Evolutionary conservation across 2,797 vertebrate species (phyloP).

Genomic region (Sebastes matsubarae): DNA sequence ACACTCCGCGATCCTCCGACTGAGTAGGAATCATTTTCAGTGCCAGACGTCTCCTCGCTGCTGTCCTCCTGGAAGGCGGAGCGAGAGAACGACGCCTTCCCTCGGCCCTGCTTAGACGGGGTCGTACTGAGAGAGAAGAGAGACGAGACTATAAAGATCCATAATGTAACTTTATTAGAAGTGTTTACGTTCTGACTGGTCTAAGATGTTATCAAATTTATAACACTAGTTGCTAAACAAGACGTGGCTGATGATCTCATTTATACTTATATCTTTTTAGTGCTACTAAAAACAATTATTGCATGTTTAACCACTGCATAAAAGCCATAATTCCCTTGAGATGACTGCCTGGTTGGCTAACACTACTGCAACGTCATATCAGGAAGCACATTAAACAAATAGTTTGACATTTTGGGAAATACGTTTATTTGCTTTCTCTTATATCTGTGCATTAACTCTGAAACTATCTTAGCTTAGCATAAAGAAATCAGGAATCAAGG

Average conservation of each 20-base stretch:
- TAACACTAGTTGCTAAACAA: not conserved
- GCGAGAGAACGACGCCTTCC: constrained; percentile 94
- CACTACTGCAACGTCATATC: not conserved
- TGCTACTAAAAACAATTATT: not conserved
- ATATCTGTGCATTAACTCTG: not conserved
- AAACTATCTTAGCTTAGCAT: not conserved
- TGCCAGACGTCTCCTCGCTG: constrained; percentile 98
- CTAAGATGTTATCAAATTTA: not conserved
- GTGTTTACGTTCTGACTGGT: not conserved
- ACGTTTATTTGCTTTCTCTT: not conserved
- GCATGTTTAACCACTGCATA: not conserved
- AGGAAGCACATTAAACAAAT: not conserved
- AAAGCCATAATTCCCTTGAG: not conserved
- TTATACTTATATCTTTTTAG: not conserved
- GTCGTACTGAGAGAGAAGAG: constrained; percentile 86
- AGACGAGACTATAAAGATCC: not conserved
- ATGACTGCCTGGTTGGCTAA: not conserved
- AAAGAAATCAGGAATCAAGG: not conserved
- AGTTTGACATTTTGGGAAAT: not conserved
- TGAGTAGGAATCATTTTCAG: constrained; percentile 97
- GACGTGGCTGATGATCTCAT: not conserved
- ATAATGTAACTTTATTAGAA: not conserved
- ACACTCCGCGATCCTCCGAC: constrained; percentile 90
- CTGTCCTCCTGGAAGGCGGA: constrained; percentile 97
- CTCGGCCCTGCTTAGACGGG: constrained; percentile 96